Base-by-base conservation (phyloP, 2,888 invertebrate species). In the Spodoptera exigua region DNA sequence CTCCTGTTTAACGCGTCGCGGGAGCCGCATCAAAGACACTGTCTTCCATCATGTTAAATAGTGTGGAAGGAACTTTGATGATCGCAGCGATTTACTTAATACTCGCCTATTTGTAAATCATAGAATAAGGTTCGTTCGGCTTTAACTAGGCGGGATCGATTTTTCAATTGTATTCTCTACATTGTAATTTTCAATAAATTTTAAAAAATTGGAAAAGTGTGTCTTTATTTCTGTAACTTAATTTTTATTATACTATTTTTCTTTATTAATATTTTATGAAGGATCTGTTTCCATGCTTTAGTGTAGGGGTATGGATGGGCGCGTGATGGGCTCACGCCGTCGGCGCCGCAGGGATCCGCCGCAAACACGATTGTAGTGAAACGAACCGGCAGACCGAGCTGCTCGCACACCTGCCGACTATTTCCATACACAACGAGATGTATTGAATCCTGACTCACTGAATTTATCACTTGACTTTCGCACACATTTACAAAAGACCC, bases 331-430 rank as follows among this genome's bases (percentile, higher is more conserved):
- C 69, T 66, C 74, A 69, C 83, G 79, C 83, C 82, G 71, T 59
- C 71, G 82, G 81, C 81, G 78, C 88, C 79, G 84, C 84, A 81
- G 88, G 85, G 88, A 79, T 82, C 79, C 83, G 78, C 85, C 83
- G 74, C 88, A 88, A 90, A 92, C 86, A 81, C 87, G 90, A 93
- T 93, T 93, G 90, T 88, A 77, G 82, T 79, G 86, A 93, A 93
- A 93, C 90, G 92, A 93, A 93, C 88, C 93, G 84, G 79, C 81
- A 81, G 78, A 71, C 68, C 74, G 85, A 81, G 85, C 82, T 66
- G 45, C 83, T 81, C 79, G 80, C 82, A 81, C 90, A 90, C 89
- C 91, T 90, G 91, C 83, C 86, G 83, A 76, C 82, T 79, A 78
- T 82, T 74, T 57, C 74, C 61, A 61, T 66, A 69, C 43, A 60